Base-by-base conservation (phyloP, 1,140 invertebrate species). In the Eumaeus atala region DNA sequence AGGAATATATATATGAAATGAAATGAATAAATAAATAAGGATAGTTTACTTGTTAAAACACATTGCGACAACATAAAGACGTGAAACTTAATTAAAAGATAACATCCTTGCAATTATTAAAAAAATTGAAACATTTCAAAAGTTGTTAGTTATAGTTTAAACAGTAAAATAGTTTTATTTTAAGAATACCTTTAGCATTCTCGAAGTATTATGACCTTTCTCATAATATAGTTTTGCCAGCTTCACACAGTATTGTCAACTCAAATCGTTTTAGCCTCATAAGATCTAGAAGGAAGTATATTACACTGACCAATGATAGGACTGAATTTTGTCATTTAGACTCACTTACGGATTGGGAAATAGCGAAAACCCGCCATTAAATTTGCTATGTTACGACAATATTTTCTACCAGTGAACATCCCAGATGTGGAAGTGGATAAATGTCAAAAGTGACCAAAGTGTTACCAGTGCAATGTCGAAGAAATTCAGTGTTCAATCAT, bases 261-360 rank as follows among this genome's bases (percentile, higher is more conserved):
- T 12, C 51, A 91, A 91, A 64, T 63, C 97, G 2, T 2, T 6
- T 28, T 28, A 28, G 6, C 21, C 21, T 28, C 6, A 28, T 28
- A 28, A 28, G 21, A 28, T 6, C 58, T 4, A 49, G 40, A 42
- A 48, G 9, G 42, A 54, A 57, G 14, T 62, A 62, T 18, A 50
- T 62, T 33, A 60, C 54, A 40, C 50, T 62, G 49, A 58, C 54
- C 36, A 60, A 49, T 17, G 58, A 66, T 47, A 59, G 54, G 44
- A 51, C 33, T 9, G 3, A 40, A 33, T 66, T 53, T 50, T 59
- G 56, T 56, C 53, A 35, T 8, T 14, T 63, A 33, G 37, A 50
- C 12, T 17, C 33, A 17, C 37, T 62, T 37, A 40, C 14, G 9
- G 34, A 48, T 12, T 56, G 93, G 21, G 48, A 54, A 55, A 16